phyloP scores from a whole-genome alignment of 1,140 invertebrate species.

The Trachymyrmex cornetzi region DNA sequence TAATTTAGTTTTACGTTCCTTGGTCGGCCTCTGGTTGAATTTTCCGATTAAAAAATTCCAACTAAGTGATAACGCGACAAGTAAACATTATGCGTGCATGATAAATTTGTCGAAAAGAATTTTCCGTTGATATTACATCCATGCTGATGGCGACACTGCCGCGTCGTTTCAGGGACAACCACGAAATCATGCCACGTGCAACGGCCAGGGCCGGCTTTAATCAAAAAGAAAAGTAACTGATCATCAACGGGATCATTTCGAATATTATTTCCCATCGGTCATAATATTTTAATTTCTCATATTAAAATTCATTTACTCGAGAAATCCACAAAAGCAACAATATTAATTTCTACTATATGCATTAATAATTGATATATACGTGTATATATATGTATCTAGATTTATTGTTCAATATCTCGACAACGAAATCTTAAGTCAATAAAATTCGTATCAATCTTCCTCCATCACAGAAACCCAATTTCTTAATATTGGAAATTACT shows the following conservation, averaged over 20 bases:
- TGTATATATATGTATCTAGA: no score
- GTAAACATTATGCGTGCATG: conserved; percentile 21
- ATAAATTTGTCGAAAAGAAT: conserved; percentile 47
- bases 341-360: neutral
- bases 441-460: neutral
- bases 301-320: neutral
- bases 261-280: neutral
- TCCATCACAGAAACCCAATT: no score
- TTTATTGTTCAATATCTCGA: neutral
- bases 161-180: conserved; percentile 42
- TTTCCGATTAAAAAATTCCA: conserved; percentile 40
- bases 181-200: conserved; percentile 49
- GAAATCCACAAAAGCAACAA: neutral
- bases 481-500: no score
- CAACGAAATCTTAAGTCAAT: neutral
- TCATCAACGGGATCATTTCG: neutral
- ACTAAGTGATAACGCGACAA: conserved; percentile 26
- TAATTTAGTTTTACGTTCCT: conserved; percentile 1
- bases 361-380: neutral
- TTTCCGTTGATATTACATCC: conserved; percentile 26
- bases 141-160: conserved; percentile 12
- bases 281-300: neutral
- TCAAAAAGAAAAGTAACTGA: neutral
- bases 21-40: neutral
- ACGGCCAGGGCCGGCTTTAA: conserved; percentile 31